These are phyloP conservation scores for Micrasema minimum DNA, from an alignment of 1,140 invertebrate species.

Conservation along the genomic window DNA sequence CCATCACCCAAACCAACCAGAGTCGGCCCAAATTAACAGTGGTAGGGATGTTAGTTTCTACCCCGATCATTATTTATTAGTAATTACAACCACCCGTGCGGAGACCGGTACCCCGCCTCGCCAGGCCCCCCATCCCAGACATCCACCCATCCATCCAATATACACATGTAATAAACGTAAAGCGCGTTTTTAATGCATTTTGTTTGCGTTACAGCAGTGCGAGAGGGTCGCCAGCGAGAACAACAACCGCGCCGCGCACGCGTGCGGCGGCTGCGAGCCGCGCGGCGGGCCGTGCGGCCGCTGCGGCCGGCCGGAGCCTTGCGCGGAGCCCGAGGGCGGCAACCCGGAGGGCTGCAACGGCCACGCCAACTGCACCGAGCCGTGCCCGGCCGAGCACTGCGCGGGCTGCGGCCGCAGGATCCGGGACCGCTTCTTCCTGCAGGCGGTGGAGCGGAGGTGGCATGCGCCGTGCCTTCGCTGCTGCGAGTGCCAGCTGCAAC, in stretches of 20 bases:
- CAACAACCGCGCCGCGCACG: constrained; percentile 57
- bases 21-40: too few species aligned
- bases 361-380: constrained; percentile 85
- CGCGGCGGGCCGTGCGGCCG: constrained; percentile 6
- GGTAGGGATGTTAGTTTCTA: too few species aligned
- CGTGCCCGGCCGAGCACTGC: constrained; percentile 69
- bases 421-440: constrained; percentile 91
- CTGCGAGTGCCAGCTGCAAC: constrained; percentile 87
- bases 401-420: constrained; percentile 88
- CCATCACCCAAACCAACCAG: too few species aligned
- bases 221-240: constrained; percentile 57
- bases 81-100: too few species aligned
- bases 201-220: constrained; percentile 57
- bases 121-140: too few species aligned
- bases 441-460: constrained; percentile 92
- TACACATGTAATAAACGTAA: neutral
- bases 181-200: neutral
- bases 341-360: constrained; percentile 74
- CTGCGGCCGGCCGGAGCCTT: constrained; percentile 34
- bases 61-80: too few species aligned
- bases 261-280: constrained; percentile 36
- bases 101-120: too few species aligned
- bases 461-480: constrained; percentile 92
- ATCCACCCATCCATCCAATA: too few species aligned
- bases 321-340: constrained; percentile 19